Base-by-base conservation (phyloP, 2,888 invertebrate species). In the Smittia sp. region DNA sequence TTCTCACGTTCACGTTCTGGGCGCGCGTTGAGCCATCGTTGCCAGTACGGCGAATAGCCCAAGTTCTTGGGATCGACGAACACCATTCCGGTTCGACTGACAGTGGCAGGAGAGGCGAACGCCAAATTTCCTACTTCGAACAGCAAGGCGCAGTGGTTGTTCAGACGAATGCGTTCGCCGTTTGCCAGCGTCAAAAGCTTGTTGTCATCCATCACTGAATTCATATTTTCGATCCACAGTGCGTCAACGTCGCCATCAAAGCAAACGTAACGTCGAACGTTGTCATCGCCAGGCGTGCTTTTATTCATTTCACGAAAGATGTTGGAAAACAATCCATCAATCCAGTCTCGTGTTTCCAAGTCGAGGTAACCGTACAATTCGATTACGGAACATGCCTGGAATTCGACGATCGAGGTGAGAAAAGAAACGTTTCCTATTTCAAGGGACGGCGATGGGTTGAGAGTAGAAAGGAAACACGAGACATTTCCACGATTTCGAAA, bases 151-250 rank as follows among this genome's bases (percentile, higher is more conserved):
- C 93, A 92, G 81, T 93, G 89, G 75, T 89, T 88, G 78, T 91
- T 90, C 74, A 95, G 84, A 75, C 93, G 86, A 75, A 95, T 93
- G 75, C 94, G 85, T 83, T 96, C 93, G 74, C 95, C 95, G 80
- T 96, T 96, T 2, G 95, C 94, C 74, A 96, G 84, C 0, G 96
- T 96, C 74, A 96, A 83, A 54, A 96, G 83, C 79, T 90, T 92
- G 80, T 96, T 96, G 81, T 96, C 96, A 79, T 96, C 96, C 96
- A 96, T 96, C 1, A 96, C 95, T 0, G 95, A 94, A 84, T 96
- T 96, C 94, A 96, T 96, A 83, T 96, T 96, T 83, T 96, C 96
- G 76, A 96, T 94, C 96, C 96, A 96, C 52, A 95, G 85, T 0
- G 96, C 93, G 84, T 96, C 96, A 1, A 96, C 94, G 79, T 96